These are phyloP conservation scores for Onchidella celtica DNA, from an alignment of 2,888 invertebrate species.

Conservation along the genomic window DNA sequence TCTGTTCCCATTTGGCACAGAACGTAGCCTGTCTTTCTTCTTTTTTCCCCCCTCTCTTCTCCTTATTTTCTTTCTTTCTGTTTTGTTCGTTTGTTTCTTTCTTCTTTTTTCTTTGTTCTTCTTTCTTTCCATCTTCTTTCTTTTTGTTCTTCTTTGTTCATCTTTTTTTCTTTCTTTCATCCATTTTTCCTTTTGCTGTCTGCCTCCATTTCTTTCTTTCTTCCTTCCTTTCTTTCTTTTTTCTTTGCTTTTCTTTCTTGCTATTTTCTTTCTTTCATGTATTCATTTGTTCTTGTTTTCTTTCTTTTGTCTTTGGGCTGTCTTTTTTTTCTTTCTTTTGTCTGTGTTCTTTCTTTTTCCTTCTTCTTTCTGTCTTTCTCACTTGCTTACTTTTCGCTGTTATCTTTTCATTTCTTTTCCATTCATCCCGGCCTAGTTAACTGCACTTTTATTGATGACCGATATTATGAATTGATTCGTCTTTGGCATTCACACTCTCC, in stretches of 20 bases:
- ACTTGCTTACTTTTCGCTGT: background rate
- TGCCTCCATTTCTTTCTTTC: background rate
- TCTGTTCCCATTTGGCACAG: too few species aligned
- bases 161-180: background rate
- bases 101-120: background rate
- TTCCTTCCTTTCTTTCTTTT: constrained; percentile 16
- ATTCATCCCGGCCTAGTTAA: background rate
- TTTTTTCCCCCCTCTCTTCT: background rate
- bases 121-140: background rate
- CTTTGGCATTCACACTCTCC: background rate
- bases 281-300: background rate
- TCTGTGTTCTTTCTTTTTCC: background rate
- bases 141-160: background rate
- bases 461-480: background rate
- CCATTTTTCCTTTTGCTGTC: background rate
- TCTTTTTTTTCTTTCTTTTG: background rate
- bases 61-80: background rate
- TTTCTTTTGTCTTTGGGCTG: background rate
- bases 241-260: constrained; percentile 2
- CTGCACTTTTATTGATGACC: too few species aligned
- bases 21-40: background rate
- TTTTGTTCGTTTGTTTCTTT: background rate
- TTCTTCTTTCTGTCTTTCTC: constrained; percentile 1
- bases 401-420: background rate
- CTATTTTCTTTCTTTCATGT: background rate